These are phyloP conservation scores for Ardeotis arabs DNA, from an alignment of 2,113 vertebrate species.

Conservation along the genomic window DNA sequence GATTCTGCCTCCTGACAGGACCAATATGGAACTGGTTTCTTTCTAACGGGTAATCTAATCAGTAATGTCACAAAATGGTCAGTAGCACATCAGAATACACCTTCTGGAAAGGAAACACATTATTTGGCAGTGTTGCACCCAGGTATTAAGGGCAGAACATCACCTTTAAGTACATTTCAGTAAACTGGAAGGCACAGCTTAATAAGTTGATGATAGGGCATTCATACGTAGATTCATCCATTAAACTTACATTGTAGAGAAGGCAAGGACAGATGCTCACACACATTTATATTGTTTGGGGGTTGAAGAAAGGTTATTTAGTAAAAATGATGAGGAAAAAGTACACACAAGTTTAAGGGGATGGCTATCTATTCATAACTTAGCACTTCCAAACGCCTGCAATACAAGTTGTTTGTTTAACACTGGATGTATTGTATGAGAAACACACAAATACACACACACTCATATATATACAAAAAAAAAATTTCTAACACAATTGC, in stretches of 20 bases:
- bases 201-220: not conserved
- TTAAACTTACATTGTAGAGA: not conserved
- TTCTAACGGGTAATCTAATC: not conserved
- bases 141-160: not conserved
- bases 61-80: not conserved
- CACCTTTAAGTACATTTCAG: not conserved
- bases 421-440: not conserved
- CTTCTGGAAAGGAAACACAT: not conserved
- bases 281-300: not conserved
- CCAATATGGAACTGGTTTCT: not conserved
- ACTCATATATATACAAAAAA: not conserved
- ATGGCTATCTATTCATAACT: not conserved
- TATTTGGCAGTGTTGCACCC: not conserved
- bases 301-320: not conserved
- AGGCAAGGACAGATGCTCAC: not conserved
- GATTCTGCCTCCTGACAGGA: not conserved
- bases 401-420: not conserved
- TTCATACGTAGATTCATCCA: not conserved
- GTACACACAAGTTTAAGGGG: not conserved
- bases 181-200: not conserved
- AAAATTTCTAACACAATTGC: constrained; percentile 1
- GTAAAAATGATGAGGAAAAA: not conserved
- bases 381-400: not conserved
- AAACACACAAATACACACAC: not conserved
- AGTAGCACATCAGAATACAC: not conserved